Percentiles rank a stretch among this genome's conserved stretches.
Evolutionary conservation across 1,140 invertebrate species (phyloP).

Genomic region (Kradibia gibbosae): DNA sequence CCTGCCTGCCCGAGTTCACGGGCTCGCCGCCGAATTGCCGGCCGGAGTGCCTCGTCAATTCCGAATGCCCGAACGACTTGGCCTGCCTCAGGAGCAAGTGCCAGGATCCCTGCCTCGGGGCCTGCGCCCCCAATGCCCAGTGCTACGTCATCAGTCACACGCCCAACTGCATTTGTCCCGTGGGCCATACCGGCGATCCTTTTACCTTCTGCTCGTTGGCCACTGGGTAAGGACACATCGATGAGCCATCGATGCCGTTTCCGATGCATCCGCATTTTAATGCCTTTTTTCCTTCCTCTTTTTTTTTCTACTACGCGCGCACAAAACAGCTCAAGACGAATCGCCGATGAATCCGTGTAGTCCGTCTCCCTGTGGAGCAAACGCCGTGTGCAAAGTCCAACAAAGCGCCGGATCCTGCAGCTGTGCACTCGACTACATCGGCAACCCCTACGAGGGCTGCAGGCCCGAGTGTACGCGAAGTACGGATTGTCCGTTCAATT

Average conservation of each 20-base stretch:
- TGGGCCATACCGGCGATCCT: constrained; percentile 75
- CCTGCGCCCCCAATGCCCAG: constrained; percentile 81
- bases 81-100: constrained; percentile 87
- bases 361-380: constrained; percentile 79
- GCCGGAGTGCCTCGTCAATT: constrained; percentile 85
- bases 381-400: constrained; percentile 79
- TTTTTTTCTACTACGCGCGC: too few relatives aligned
- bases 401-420: constrained; percentile 76
- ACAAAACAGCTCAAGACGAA: too few relatives aligned
- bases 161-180: constrained; percentile 83
- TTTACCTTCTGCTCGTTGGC: constrained; percentile 73
- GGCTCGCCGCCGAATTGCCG: constrained; percentile 87
- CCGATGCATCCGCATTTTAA: too few relatives aligned
- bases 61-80: constrained; percentile 83
- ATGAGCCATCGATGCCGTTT: too few relatives aligned
- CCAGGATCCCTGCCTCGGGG: constrained; percentile 85
- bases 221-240: constrained; percentile 44
- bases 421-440: too few relatives aligned
- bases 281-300: too few relatives aligned
- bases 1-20: constrained; percentile 82
- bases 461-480: constrained; percentile 79
- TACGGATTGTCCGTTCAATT: constrained; percentile 76
- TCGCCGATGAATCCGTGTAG: constrained; percentile 73
- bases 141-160: constrained; percentile 84
- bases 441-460: too few relatives aligned